phyloP scores from a whole-genome alignment of 2,797 vertebrate species.

The Manis javanica region DNA sequence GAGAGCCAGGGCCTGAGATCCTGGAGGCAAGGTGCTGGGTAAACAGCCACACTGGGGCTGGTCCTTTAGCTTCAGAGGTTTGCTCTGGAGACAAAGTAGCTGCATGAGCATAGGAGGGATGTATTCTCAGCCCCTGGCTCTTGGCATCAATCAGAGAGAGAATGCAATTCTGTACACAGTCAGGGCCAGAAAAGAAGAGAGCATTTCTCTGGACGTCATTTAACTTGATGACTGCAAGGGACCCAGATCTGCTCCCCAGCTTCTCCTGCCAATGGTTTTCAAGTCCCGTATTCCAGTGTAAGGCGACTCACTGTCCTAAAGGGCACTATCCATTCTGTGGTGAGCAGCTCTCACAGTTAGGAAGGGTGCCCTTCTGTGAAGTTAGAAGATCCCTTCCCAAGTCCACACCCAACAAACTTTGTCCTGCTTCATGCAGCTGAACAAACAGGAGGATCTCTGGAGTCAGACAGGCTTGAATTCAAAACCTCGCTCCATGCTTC shows the following conservation, averaged over 20 bases:
- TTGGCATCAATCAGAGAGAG: neutral
- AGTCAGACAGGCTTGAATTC: neutral
- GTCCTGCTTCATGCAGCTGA: neutral
- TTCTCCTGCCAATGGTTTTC: neutral
- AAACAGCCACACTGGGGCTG: neutral
- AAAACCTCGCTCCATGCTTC: neutral
- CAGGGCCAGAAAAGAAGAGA: neutral
- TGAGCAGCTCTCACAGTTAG: neutral
- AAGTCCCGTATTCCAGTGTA: rapidly evolving
- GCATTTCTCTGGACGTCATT: neutral
- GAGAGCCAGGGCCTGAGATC: neutral
- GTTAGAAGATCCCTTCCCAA: neutral
- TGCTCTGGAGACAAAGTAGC: neutral
- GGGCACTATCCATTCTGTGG: rapidly evolving
- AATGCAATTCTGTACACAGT: neutral
- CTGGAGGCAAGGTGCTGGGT: neutral
- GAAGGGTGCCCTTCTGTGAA: neutral
- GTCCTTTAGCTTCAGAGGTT: neutral
- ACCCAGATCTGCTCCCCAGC: rapidly evolving
- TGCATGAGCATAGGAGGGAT: rapidly evolving
- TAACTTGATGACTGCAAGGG: neutral
- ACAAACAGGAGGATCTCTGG: neutral
- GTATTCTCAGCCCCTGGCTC: neutral
- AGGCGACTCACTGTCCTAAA: neutral
- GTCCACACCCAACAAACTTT: neutral